phyloP scores from a whole-genome alignment of 1,140 invertebrate species.

The Physella acuta region DNA sequence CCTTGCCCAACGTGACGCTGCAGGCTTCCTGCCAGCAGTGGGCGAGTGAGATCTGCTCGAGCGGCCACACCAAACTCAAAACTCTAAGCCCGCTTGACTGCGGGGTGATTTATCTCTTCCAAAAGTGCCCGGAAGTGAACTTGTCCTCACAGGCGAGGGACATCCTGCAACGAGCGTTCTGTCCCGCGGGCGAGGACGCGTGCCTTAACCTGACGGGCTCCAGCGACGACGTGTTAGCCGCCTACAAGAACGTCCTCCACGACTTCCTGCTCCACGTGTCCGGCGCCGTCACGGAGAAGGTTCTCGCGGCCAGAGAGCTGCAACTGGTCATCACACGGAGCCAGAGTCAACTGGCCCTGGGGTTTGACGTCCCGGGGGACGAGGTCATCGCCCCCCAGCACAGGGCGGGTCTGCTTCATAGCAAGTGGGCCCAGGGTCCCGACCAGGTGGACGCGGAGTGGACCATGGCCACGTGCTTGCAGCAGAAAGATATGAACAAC shows the following conservation, averaged over 20 bases:
- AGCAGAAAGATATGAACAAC: constrained; percentile 28
- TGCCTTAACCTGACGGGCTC: constrained; percentile 23
- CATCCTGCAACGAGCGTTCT: constrained; percentile 11
- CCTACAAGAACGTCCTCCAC: constrained; percentile 6
- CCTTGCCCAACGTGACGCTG: not conserved
- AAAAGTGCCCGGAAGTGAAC: not conserved
- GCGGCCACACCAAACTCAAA: not conserved
- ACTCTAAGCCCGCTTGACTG: not conserved
- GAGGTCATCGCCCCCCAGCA: not conserved
- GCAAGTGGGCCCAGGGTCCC: not conserved
- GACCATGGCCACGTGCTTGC: constrained; percentile 31
- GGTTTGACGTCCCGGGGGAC: constrained; percentile 12
- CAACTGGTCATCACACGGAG: constrained; percentile 23
- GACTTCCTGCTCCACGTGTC: constrained; percentile 22
- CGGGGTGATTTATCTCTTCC: constrained; percentile 23
- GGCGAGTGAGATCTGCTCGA: constrained; percentile 11
- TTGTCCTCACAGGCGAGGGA: not conserved
- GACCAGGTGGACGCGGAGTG: not conserved
- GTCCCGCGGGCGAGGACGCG: not conserved
- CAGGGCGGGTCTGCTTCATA: not conserved
- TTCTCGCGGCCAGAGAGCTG: constrained; percentile 3
- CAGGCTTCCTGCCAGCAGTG: constrained; percentile 9
- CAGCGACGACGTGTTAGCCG: not conserved
- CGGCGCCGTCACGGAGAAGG: not conserved
- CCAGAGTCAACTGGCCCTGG: constrained; percentile 25